Conservation (phyloP, 2,113 vertebrate species). For the Theropithecus gelada region DNA sequence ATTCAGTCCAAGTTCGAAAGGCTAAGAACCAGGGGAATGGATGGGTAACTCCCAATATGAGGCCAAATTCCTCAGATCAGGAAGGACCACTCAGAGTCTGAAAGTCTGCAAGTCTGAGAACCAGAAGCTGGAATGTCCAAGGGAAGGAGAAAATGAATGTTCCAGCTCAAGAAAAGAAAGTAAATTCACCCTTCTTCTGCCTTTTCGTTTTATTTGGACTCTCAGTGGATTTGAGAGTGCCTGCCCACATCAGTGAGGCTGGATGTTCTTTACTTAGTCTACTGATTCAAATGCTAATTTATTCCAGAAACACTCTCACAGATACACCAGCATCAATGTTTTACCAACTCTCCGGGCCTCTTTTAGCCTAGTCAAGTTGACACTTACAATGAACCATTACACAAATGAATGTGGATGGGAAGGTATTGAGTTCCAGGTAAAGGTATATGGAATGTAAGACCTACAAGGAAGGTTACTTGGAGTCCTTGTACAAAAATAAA, state of each 20-base stretch:
- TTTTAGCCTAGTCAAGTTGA: background rate
- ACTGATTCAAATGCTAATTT: background rate
- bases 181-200: background rate
- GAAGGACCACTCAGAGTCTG: background rate
- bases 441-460: no score
- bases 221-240: background rate
- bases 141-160: background rate
- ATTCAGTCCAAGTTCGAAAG: background rate
- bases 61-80: background rate
- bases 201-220: background rate
- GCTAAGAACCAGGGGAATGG: background rate
- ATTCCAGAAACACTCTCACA: background rate
- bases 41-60: background rate
- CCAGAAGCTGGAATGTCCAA: background rate
- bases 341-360: background rate
- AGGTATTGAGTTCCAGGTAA: background rate
- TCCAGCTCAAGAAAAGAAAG: background rate
- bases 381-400: background rate
- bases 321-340: background rate
- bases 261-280: background rate
- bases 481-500: background rate
- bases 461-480: background rate
- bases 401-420: background rate
- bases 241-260: background rate
- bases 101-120: background rate